Base-by-base conservation (phyloP, 2,888 invertebrate species). In the Cataglyphis rosenhaueri region DNA sequence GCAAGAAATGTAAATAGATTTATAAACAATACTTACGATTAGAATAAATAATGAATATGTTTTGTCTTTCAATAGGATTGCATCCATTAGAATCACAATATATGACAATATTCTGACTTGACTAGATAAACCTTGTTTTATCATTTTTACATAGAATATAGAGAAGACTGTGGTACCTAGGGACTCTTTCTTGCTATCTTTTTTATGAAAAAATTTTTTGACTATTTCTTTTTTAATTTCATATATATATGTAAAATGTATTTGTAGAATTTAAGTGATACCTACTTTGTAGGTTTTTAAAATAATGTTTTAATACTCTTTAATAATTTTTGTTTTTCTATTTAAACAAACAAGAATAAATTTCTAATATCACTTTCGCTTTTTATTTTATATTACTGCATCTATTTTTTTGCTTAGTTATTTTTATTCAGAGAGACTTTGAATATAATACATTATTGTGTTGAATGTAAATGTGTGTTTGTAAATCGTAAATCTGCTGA, bases 61-160 rank as follows among this genome's bases (percentile, higher is more conserved):
- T 81, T 86, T 90, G 86, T 89, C 85, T 88, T 90, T 88, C 87
- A 85, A 86, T 81, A 82, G 85, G 87, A 78, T 78, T 83, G 79
- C 81, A 85, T 79, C 79, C 84, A 81, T 87, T 87, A 48, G 44
- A 82, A 87, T 86, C 71, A 84, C 83, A 85, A 81, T 29, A 79
- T 66, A 82, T 89, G 84, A 83, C 81, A 84, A 83, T 86, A 88
- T 85, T 89, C 87, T 85, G 87, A 25, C 25, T 85, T 91, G 91
- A 92, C 91, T 92, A 92, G 91, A 85, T 82, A 65, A 85, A 89
- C 86, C 83, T 85, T 83, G 88, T 68, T 75, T 82, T 83, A 84
- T 81, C 81, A 70, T 73, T 82, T 62, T 76, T 66, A 6, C 15
- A n/a, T 21, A 38, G n/a, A 38, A 15, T 55, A 25, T 41, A 76